Evolutionary conservation across 2,888 invertebrate genomes (phyloP), one percentile per base, ranked within the genome.

Genomic region (Abscondita cerata): DNA sequence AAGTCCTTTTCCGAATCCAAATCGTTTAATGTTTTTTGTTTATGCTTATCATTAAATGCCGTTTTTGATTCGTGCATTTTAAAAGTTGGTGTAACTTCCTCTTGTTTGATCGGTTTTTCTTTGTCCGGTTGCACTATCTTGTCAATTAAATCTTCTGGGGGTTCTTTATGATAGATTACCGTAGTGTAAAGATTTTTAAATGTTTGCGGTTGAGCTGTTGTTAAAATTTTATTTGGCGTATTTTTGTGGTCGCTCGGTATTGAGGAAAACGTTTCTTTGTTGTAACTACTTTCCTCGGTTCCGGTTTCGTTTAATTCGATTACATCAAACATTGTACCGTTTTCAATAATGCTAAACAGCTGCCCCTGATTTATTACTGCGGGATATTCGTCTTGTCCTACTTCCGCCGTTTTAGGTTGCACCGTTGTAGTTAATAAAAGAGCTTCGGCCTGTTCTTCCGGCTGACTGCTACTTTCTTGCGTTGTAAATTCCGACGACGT

Each of bases 311-410:
- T 80, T 52, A 81, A 64, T 65, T 80, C 80, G 33, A 80, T 79
- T 48, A 81, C 77, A 64, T 81, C 81, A 55, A 80, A 80, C 73
- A 79, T 76, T 9, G 80, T 79, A 11, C 80, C 81, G 67, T 81
- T 80, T 66, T 79, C 80, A 20, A 80, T 79, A 36, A 81, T 79
- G 59, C 80, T 78, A 65, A 81, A 81, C 19, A 81, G 68, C 68
- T 81, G 81, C 31, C 81, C 81, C 66, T 81, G 81, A 68, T 73
- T 78, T 56, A 81, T 80, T 25, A 76, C 79, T 56, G 78, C 77
- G 0, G 80, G 76, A 70, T 76, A 80, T 60, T 80, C 81, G 11
- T 69, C 66, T 40, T 64, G 56, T 13, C 46, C 58, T 36, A 62
- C 25, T 12, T 68, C 71, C 16, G 51, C 65, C 44, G 51, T 56